Percentiles rank a stretch among this genome's conserved stretches.
phyloP scores from a whole-genome alignment of 1,140 invertebrate genomes.

The Nixonia krombeini region DNA sequence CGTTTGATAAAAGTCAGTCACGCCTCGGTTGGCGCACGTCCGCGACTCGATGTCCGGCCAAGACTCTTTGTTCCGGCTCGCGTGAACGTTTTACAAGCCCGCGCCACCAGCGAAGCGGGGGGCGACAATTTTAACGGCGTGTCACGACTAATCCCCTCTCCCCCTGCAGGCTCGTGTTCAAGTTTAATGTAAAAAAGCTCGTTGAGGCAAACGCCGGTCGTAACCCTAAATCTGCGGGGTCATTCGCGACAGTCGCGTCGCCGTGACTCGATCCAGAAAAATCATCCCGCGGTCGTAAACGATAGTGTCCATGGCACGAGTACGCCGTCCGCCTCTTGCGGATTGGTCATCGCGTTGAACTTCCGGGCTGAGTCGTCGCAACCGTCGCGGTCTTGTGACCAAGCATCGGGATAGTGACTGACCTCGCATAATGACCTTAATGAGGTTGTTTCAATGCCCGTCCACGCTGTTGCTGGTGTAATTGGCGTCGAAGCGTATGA shows the following conservation, averaged over 20 bases:
- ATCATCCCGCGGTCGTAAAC: no score
- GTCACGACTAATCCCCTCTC: slow-evolving; percentile 10
- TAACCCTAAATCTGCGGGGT: slow-evolving; percentile 10
- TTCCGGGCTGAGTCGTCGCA: no score
- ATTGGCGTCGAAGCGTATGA: slow-evolving; percentile 45
- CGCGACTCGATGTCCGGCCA: neutral
- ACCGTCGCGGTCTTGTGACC: no score
- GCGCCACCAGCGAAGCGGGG: slow-evolving; percentile 6
- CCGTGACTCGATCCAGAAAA: neutral
- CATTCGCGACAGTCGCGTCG: neutral
- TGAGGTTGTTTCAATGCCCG: slow-evolving; percentile 59
- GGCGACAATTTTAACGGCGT: slow-evolving; percentile 38
- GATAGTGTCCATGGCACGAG: slow-evolving; percentile 27
- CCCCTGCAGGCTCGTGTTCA: slow-evolving; percentile 40
- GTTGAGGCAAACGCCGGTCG: slow-evolving; percentile 8
- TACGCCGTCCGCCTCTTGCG: no score
- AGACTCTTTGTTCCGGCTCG: slow-evolving; percentile 10
- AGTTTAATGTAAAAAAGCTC: slow-evolving; percentile 24
- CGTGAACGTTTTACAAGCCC: slow-evolving; percentile 3
- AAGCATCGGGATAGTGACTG: no score
- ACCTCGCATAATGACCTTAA: slow-evolving; percentile 59
- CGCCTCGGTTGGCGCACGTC: neutral
- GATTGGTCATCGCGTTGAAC: no score
- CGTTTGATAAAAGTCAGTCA: neutral
- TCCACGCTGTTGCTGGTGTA: slow-evolving; percentile 44